These are phyloP conservation scores for Phallusia fumigata DNA, from an alignment of 23 tunicate species.

Conservation along the genomic window DNA sequence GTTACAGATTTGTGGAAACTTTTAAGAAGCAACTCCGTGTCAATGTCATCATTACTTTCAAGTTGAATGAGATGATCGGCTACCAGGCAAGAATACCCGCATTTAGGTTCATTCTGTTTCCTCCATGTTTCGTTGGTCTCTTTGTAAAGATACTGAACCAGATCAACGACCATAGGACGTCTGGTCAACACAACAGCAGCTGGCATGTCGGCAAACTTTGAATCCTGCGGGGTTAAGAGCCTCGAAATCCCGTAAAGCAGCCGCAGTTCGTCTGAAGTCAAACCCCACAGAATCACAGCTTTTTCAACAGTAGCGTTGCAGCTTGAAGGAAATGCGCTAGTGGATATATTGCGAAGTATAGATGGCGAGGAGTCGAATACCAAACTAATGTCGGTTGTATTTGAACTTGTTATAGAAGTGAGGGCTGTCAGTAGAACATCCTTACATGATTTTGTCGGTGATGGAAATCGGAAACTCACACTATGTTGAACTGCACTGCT, in stretches of 20 bases:
- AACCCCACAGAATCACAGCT: neutral
- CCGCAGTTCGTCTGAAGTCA: neutral
- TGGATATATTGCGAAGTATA: neutral
- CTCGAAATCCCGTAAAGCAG: neutral
- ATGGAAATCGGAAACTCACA: neutral
- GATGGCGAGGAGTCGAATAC: neutral
- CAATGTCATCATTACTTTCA: neutral
- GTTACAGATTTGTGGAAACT: neutral
- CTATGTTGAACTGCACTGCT: neutral
- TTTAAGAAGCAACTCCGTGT: neutral
- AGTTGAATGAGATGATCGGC: neutral
- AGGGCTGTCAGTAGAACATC: neutral
- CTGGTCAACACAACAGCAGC: neutral
- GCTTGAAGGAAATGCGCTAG: neutral
- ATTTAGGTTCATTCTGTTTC: neutral
- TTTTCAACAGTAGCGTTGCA: neutral
- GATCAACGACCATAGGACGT: neutral
- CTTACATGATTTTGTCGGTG: neutral
- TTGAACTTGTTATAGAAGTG: neutral
- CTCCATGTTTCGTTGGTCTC: neutral
- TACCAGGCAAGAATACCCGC: neutral
- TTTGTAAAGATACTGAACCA: neutral
- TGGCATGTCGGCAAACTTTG: neutral
- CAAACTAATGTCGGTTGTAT: neutral
- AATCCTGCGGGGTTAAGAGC: neutral